A percentile compares a stretch with the other conserved stretches of the same genome.
phyloP scores from a whole-genome alignment of 2,888 invertebrate genomes.

The Zeuzera pyrina region DNA sequence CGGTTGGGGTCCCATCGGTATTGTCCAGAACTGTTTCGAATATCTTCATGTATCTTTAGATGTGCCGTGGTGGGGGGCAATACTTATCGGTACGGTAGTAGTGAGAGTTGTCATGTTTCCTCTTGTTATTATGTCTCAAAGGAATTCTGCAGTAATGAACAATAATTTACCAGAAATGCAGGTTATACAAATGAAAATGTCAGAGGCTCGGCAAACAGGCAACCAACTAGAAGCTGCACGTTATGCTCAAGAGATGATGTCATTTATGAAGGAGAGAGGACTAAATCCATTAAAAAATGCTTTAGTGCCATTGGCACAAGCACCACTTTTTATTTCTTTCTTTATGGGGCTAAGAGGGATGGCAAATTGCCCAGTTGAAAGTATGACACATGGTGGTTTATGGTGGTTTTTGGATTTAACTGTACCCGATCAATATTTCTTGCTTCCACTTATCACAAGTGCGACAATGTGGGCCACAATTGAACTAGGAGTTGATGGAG shows the following conservation, averaged over 20 bases:
- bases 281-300: slow-evolving; percentile 87
- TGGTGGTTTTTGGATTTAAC: slow-evolving; percentile 96
- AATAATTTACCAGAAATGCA: slow-evolving; percentile 91
- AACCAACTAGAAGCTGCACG: slow-evolving; percentile 84
- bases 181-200: slow-evolving; percentile 85
- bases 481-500: slow-evolving; percentile 86
- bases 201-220: slow-evolving; percentile 88
- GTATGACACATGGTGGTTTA: slow-evolving; percentile 89
- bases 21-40: slow-evolving; percentile 87
- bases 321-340: slow-evolving; percentile 93
- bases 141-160: slow-evolving; percentile 85
- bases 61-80: slow-evolving; percentile 95
- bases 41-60: slow-evolving; percentile 84
- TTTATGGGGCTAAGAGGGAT: slow-evolving; percentile 91
- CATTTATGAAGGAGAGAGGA: slow-evolving; percentile 86
- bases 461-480: slow-evolving; percentile 86
- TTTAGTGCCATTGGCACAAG: slow-evolving; percentile 84
- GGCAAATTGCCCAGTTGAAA: slow-evolving; percentile 93
- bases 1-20: slow-evolving; percentile 86
- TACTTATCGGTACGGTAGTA: slow-evolving; percentile 84
- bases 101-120: slow-evolving; percentile 88
- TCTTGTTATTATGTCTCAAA: slow-evolving; percentile 86
- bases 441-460: slow-evolving; percentile 89
- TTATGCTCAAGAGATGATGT: slow-evolving; percentile 83
- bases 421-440: slow-evolving; percentile 88